Conservation (phyloP, 2,888 invertebrate species). For the Epinotia brunnichana region DNA sequence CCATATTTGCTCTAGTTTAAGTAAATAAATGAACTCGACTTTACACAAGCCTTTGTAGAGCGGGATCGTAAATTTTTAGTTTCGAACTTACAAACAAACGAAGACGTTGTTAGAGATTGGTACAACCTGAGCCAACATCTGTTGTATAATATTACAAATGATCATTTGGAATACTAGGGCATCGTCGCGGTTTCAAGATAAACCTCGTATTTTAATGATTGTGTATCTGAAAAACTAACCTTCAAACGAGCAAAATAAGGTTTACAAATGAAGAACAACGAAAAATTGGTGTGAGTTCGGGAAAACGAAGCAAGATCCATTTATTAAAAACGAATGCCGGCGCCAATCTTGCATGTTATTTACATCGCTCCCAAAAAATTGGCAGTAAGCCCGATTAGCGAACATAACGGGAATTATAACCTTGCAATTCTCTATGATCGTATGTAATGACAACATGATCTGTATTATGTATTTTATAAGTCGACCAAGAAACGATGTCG, state of each 20-base stretch:
- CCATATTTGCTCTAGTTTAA: conserved; percentile 16
- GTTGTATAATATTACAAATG: conserved; percentile 45
- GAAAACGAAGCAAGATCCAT: conserved; percentile 48
- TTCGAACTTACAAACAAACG: background rate
- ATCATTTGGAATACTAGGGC: conserved; percentile 44
- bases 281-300: background rate
- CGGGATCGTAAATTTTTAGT: conserved; percentile 27
- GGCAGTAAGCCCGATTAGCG: conserved; percentile 67
- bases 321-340: conserved; percentile 58
- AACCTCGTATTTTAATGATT: conserved; percentile 3
- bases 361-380: conserved; percentile 73
- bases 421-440: conserved; percentile 46
- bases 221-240: background rate
- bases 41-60: conserved; percentile 60
- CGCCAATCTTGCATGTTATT: conserved; percentile 69
- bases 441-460: background rate
- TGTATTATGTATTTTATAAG: too few species aligned
- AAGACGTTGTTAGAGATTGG: conserved; percentile 1
- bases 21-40: background rate
- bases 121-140: conserved; percentile 19
- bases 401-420: conserved; percentile 45
- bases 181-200: conserved; percentile 37
- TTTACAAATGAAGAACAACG: background rate
- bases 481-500: too few species aligned
- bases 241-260: background rate